phyloP scores from a whole-genome alignment of 2,888 invertebrate species.

The Tetragonisca angustula region DNA sequence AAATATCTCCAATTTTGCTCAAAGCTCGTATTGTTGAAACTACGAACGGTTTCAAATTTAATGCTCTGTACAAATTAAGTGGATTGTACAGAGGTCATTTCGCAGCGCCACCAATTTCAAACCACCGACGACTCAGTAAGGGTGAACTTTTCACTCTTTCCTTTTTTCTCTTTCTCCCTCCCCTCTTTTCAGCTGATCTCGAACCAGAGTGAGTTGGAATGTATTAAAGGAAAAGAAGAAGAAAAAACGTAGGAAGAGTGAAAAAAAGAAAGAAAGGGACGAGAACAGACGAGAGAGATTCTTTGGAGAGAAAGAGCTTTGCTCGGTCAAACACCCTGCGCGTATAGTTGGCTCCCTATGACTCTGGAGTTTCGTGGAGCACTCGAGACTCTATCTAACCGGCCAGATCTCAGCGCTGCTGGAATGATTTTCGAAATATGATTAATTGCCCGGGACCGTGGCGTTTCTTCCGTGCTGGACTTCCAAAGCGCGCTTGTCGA shows the following conservation, averaged over 20 bases:
- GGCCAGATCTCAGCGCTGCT: constrained; percentile 80
- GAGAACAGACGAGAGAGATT: constrained; percentile 50
- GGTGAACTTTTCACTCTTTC: constrained; percentile 17
- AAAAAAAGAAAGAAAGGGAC: constrained; percentile 20
- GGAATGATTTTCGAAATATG: constrained; percentile 84
- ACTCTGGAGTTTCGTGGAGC: constrained; percentile 78
- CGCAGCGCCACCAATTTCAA: background rate
- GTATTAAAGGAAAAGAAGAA: constrained; percentile 50
- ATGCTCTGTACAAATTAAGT: too few species aligned
- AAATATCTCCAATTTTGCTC: too few species aligned
- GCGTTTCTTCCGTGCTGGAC: constrained; percentile 73
- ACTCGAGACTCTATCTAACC: constrained; percentile 77
- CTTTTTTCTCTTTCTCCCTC: constrained; percentile 21
- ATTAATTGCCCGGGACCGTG: constrained; percentile 81
- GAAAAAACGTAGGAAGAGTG: constrained; percentile 3
- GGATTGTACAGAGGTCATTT: too few species aligned
- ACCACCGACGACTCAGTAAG: background rate
- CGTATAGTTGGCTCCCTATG: constrained; percentile 77
- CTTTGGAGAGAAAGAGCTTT: constrained; percentile 69
- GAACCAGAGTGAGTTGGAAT: constrained; percentile 46
- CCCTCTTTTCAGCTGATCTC: background rate
- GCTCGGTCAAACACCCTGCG: constrained; percentile 73
- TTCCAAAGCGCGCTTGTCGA: constrained; percentile 50
- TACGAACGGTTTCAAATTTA: too few species aligned
- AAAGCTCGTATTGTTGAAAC: too few species aligned